These are phyloP conservation scores for Megaceryle maxima DNA, from an alignment of 2,113 vertebrate genomes.

Conservation along the genomic window DNA sequence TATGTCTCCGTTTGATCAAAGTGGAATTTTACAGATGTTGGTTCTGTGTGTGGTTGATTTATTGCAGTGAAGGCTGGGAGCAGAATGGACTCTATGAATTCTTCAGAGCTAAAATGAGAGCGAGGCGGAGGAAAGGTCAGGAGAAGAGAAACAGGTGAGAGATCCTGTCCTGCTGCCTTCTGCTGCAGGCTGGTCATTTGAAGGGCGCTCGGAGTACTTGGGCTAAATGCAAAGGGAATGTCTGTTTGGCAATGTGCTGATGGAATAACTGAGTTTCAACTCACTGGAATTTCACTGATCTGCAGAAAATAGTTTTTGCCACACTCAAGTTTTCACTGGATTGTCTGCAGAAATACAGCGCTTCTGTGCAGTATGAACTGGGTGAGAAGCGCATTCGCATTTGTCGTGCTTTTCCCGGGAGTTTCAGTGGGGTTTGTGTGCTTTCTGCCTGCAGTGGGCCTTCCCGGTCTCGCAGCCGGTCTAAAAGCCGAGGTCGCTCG, in stretches of 20 bases:
- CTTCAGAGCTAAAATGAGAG: constrained; percentile 98
- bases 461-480: constrained; percentile 86
- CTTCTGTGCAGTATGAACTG: background rate
- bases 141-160: constrained; percentile 92
- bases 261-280: background rate
- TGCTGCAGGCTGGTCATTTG: background rate
- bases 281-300: background rate
- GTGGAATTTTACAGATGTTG: background rate
- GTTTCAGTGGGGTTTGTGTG: background rate
- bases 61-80: constrained; percentile 94
- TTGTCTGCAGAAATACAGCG: background rate
- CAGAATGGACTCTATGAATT: constrained; percentile 98
- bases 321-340: background rate
- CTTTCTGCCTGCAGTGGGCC: constrained; percentile 68
- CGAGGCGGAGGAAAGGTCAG: constrained; percentile 91
- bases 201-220: background rate
- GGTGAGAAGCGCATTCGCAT: background rate
- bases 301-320: background rate
- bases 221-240: background rate
- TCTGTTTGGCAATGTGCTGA: background rate
- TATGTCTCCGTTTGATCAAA: rapidly evolving
- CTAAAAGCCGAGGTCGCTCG: constrained; percentile 91
- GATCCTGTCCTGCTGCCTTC: background rate
- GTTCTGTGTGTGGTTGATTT: constrained; percentile 2
- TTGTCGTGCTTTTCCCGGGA: background rate